phyloP scores from a whole-genome alignment of 2,113 vertebrate species.

The Brachirus orientalis region DNA sequence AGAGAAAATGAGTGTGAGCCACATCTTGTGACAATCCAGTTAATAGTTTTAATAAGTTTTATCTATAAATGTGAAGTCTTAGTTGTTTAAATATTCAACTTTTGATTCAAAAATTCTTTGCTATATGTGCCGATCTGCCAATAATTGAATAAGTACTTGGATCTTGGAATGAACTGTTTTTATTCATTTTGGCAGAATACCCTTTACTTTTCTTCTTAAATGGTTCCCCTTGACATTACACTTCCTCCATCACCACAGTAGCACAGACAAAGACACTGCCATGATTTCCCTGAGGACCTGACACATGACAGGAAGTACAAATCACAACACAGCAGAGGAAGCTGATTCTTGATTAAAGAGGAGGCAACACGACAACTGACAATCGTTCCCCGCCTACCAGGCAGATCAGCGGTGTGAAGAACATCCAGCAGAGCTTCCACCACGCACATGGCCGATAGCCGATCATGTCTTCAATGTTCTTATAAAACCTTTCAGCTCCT shows the following conservation, averaged over 20 bases:
- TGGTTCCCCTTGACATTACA: not conserved
- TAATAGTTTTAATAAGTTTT: too few species aligned
- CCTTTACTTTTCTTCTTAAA: not conserved
- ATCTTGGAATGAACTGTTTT: too few species aligned
- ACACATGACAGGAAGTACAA: conserved; percentile 19
- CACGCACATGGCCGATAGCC: conserved; percentile 89
- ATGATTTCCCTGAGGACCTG: conserved; percentile 41
- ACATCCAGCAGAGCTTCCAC: conserved; percentile 92
- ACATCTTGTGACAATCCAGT: too few species aligned
- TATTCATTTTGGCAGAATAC: not conserved
- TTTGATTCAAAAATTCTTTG: too few species aligned
- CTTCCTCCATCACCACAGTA: conserved; percentile 6
- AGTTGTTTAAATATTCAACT: too few species aligned
- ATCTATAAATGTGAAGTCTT: too few species aligned
- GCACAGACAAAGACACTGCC: not conserved
- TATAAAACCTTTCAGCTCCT: conserved; percentile 91
- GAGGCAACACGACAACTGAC: conserved; percentile 6
- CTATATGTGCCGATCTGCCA: too few species aligned
- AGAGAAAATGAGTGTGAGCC: too few species aligned
- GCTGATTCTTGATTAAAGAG: too few species aligned
- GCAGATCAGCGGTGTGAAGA: conserved; percentile 89
- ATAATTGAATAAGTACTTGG: too few species aligned
- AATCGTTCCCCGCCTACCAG: conserved; percentile 79
- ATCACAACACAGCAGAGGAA: conserved; percentile 11
- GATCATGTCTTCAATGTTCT: conserved; percentile 92